phyloP scores from a whole-genome alignment of 2,113 vertebrate genomes.

The Narcine bancroftii region DNA sequence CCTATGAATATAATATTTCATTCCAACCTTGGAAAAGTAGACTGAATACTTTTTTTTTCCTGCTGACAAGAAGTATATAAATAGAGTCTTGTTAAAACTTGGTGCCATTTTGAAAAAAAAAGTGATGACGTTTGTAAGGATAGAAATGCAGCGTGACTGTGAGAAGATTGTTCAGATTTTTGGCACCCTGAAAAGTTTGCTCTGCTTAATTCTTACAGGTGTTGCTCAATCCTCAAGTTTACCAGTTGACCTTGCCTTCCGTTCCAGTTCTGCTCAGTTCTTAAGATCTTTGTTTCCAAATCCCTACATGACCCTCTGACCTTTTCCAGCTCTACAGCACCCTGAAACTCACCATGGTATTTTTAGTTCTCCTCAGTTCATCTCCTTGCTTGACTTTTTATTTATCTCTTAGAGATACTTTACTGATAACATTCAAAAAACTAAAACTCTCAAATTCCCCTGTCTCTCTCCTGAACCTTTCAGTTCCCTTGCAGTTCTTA shows the following conservation, averaged over 20 bases:
- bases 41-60: constrained; percentile 26
- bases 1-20: constrained; percentile 11
- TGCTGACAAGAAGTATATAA: constrained; percentile 14
- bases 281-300: neutral
- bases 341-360: too few relatives aligned
- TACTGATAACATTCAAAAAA: too few relatives aligned
- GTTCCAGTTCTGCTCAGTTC: neutral
- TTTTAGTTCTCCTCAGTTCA: too few relatives aligned
- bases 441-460: too few relatives aligned
- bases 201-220: too few relatives aligned
- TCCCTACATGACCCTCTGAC: neutral
- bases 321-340: neutral
- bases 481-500: too few relatives aligned
- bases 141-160: neutral
- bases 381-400: too few relatives aligned
- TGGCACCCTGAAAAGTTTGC: too few relatives aligned
- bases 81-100: neutral
- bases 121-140: neutral
- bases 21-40: constrained; percentile 3
- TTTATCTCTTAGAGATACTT: too few relatives aligned
- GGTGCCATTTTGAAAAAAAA: neutral
- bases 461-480: too few relatives aligned
- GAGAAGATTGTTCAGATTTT: neutral
- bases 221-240: neutral
- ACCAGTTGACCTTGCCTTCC: neutral